Conservation (phyloP, 2,113 vertebrate genomes). For the Phrynocephalus versicolor region DNA sequence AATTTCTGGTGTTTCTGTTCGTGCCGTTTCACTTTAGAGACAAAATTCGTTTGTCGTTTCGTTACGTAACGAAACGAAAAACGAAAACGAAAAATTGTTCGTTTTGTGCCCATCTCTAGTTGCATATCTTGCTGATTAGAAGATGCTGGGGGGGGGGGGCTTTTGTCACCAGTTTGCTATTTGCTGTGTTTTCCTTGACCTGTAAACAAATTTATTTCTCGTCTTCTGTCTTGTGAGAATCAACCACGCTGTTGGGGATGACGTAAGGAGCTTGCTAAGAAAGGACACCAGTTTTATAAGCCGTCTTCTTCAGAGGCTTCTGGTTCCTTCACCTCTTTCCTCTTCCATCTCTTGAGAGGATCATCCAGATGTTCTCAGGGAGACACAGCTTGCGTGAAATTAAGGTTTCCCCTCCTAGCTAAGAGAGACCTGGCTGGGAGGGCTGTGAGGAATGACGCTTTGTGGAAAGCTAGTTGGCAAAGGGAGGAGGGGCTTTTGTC, state of each 20-base stretch:
- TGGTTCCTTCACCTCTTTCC: conserved; percentile 1
- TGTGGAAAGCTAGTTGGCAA: neutral
- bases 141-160: too few species aligned
- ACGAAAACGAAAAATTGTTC: too few species aligned
- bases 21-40: too few species aligned
- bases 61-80: too few species aligned
- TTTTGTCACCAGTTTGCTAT: neutral
- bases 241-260: conserved; percentile 30
- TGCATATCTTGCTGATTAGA: neutral
- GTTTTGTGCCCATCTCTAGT: too few species aligned
- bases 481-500: too few species aligned
- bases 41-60: too few species aligned
- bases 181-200: neutral
- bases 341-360: neutral
- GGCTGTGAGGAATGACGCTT: neutral
- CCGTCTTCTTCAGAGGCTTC: neutral
- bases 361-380: neutral
- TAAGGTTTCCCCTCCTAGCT: neutral
- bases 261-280: conserved; percentile 39
- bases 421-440: neutral
- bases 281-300: conserved; percentile 21
- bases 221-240: conserved; percentile 30
- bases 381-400: neutral
- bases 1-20: too few species aligned
- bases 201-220: conserved; percentile 9